Evolutionary conservation across 2,113 vertebrate species (phyloP).

Genomic region (Marcusenius ussheri): DNA sequence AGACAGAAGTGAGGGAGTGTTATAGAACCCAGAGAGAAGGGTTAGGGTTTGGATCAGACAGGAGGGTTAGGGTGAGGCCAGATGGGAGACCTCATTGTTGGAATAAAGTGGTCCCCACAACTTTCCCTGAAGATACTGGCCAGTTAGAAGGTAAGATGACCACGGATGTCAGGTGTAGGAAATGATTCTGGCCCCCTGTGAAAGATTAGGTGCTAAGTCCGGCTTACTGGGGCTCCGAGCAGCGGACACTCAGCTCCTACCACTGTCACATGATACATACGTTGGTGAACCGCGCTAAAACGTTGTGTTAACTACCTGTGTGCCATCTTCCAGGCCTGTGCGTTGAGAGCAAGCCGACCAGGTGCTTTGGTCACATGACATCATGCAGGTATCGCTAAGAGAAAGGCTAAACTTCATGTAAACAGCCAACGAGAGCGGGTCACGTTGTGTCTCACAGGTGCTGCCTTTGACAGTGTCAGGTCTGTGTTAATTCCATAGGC

Average conservation of each 20-base stretch:
- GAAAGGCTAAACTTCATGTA: background rate
- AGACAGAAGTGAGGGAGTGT: background rate
- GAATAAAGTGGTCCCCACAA: background rate
- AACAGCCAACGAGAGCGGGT: background rate
- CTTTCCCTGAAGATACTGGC: background rate
- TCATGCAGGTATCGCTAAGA: background rate
- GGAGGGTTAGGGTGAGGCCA: background rate
- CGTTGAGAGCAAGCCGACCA: background rate
- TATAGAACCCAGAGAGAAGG: background rate
- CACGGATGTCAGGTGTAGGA: background rate
- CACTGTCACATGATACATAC: background rate
- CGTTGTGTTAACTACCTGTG: background rate
- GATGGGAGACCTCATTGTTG: background rate
- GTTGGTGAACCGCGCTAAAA: background rate
- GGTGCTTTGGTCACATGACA: background rate
- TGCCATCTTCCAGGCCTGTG: background rate
- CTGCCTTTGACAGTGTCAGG: background rate
- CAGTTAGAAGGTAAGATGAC: background rate
- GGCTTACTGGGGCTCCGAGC: background rate
- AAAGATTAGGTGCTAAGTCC: background rate
- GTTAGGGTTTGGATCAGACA: background rate
- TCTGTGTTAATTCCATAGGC: background rate
- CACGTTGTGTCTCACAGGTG: background rate
- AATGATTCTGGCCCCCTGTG: background rate
- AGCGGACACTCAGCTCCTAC: background rate